phyloP scores from a whole-genome alignment of 1,140 invertebrate genomes.

The Papilio aristodemus region DNA sequence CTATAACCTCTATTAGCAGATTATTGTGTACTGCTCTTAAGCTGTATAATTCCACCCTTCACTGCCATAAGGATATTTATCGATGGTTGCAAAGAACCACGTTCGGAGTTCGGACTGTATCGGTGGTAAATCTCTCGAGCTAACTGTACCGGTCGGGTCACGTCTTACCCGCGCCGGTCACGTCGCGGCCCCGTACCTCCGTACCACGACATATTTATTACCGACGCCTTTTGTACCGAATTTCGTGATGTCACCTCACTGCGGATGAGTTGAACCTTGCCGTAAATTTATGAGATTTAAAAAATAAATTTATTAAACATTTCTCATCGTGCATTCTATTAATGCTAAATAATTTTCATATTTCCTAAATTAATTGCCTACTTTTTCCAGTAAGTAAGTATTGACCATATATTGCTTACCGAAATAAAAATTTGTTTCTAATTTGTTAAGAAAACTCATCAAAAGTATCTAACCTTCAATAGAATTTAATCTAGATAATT shows the following conservation, averaged over 20 bases:
- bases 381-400: no score
- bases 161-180: conserved; percentile 45
- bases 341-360: no score
- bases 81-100: conserved; percentile 30
- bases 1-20: conserved; percentile 12
- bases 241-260: conserved; percentile 38
- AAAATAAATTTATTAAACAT: background rate
- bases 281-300: background rate
- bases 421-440: no score
- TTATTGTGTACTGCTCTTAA: background rate
- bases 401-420: no score
- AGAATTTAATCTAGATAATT: no score
- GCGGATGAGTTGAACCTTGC: conserved; percentile 11
- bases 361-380: no score
- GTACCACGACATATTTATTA: conserved; percentile 48
- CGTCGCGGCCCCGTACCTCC: conserved; percentile 43
- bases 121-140: conserved; percentile 33
- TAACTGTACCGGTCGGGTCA: conserved; percentile 35
- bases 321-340: background rate
- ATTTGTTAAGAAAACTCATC: no score
- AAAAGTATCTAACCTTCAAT: no score
- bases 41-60: conserved; percentile 32
- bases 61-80: conserved; percentile 31
- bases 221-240: conserved; percentile 42
- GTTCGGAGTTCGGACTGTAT: conserved; percentile 33